These are phyloP conservation scores for Eutrigla gurnardus DNA, from an alignment of 2,797 vertebrate species.

Conservation along the genomic window DNA sequence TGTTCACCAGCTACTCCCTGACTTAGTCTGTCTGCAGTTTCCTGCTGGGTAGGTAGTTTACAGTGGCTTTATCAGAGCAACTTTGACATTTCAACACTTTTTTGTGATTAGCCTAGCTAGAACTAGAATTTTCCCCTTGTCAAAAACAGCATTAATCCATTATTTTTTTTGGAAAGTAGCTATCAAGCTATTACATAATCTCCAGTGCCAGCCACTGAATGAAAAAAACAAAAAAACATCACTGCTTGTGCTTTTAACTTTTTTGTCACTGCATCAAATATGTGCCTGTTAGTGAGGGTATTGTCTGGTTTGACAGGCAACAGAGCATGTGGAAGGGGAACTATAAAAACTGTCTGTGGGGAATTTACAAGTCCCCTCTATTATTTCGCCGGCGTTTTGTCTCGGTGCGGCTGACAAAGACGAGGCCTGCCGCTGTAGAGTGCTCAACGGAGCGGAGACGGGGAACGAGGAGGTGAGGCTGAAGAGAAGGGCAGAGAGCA, in stretches of 20 bases:
- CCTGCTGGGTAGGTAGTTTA: background rate
- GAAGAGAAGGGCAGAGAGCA: slow-evolving; percentile 42
- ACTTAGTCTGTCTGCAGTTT: too few relatives aligned
- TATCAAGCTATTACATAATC: slow-evolving; percentile 15
- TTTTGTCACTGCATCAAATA: slow-evolving; percentile 49
- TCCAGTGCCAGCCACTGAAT: slow-evolving; percentile 3
- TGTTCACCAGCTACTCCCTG: too few relatives aligned
- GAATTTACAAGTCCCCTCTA: slow-evolving; percentile 70
- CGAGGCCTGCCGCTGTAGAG: slow-evolving; percentile 43
- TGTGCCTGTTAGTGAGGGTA: slow-evolving; percentile 48
- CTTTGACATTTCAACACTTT: slow-evolving; percentile 6
- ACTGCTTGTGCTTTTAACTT: slow-evolving; percentile 28
- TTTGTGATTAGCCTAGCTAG: background rate
- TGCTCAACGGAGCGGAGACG: slow-evolving; percentile 55
- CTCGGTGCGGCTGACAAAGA: slow-evolving; percentile 60
- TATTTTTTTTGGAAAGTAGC: background rate
- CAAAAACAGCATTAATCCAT: background rate
- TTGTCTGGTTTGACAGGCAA: slow-evolving; percentile 69
- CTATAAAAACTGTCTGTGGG: slow-evolving; percentile 67
- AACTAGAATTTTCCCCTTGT: background rate
- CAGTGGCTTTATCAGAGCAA: background rate
- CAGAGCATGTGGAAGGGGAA: slow-evolving; percentile 62
- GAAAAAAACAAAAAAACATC: slow-evolving; percentile 4
- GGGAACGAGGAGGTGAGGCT: slow-evolving; percentile 26
- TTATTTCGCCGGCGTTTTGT: slow-evolving; percentile 66